phyloP scores from a whole-genome alignment of 1,140 invertebrate species.

The Lucilia sericata region DNA sequence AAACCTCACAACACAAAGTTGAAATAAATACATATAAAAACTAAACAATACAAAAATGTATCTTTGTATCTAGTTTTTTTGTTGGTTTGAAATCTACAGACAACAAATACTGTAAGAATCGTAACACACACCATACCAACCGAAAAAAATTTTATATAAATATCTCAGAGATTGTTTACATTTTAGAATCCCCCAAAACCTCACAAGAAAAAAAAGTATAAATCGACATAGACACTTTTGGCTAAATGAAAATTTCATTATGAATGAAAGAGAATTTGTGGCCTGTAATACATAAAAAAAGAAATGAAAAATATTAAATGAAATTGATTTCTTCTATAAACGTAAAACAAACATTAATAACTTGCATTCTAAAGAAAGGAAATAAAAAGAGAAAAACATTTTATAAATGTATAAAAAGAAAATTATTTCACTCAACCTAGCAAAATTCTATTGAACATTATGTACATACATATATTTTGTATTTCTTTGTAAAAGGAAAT shows the following conservation, averaged over 20 bases:
- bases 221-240: not conserved
- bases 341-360: too few species aligned
- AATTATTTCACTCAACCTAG: too few species aligned
- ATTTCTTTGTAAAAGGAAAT: too few species aligned
- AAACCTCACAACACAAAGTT: not conserved
- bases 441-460: too few species aligned
- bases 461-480: too few species aligned
- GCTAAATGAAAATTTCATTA: not conserved
- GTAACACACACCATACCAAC: too few species aligned
- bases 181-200: not conserved
- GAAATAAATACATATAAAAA: too few species aligned
- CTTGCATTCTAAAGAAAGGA: too few species aligned
- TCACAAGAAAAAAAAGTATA: not conserved
- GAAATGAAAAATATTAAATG: conserved; percentile 21
- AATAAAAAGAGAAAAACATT: too few species aligned
- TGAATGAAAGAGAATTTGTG: not conserved
- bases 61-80: not conserved
- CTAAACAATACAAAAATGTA: not conserved
- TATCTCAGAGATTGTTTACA: conserved; percentile 28
- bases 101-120: too few species aligned
- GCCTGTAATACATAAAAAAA: not conserved
- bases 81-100: too few species aligned
- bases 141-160: not conserved
- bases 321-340: conserved; percentile 18
- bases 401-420: too few species aligned